A percentile compares a stretch with the other conserved stretches of the same genome.
Conservation (phyloP, 2,888 invertebrate genomes). For the Teinopalpus imperialis region DNA sequence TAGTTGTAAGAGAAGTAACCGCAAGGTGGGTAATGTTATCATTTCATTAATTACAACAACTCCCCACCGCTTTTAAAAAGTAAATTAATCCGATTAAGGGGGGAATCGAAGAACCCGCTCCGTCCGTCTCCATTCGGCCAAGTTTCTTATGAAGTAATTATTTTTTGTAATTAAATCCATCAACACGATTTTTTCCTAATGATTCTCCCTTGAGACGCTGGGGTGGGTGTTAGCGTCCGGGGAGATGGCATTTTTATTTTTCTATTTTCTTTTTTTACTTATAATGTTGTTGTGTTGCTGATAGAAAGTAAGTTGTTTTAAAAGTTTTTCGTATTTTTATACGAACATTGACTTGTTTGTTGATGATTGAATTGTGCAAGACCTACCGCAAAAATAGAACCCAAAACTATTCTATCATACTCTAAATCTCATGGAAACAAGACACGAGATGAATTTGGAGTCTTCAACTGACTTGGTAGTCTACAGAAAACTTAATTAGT, state of each 20-base stretch:
- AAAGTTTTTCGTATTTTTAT: too few species aligned
- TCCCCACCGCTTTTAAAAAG: slow-evolving; percentile 77
- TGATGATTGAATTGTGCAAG: too few species aligned
- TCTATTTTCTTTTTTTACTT: slow-evolving; percentile 46
- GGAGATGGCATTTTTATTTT: slow-evolving; percentile 54
- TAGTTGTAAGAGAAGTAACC: too few species aligned
- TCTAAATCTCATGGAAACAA: too few species aligned
- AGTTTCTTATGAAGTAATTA: slow-evolving; percentile 81
- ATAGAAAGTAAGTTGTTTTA: background rate
- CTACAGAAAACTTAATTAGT: too few species aligned
- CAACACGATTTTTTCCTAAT: slow-evolving; percentile 82
- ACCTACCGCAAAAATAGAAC: too few species aligned
- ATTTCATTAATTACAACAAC: slow-evolving; percentile 81
- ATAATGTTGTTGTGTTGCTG: slow-evolving; percentile 21
- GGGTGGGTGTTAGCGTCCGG: slow-evolving; percentile 40
- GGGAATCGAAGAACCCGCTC: slow-evolving; percentile 80
- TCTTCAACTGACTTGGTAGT: too few species aligned
- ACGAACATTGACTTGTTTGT: too few species aligned
- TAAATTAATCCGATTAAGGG: slow-evolving; percentile 82
- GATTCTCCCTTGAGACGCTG: slow-evolving; percentile 71
- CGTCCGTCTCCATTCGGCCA: slow-evolving; percentile 79
- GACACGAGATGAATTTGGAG: too few species aligned
- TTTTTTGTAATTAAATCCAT: slow-evolving; percentile 83
- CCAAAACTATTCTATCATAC: too few species aligned
- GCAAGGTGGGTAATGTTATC: slow-evolving; percentile 79